Evolutionary conservation across 2,113 vertebrate genomes (phyloP), one percentile per base, ranked within the genome.

Genomic region (Daubentonia madagascariensis): DNA sequence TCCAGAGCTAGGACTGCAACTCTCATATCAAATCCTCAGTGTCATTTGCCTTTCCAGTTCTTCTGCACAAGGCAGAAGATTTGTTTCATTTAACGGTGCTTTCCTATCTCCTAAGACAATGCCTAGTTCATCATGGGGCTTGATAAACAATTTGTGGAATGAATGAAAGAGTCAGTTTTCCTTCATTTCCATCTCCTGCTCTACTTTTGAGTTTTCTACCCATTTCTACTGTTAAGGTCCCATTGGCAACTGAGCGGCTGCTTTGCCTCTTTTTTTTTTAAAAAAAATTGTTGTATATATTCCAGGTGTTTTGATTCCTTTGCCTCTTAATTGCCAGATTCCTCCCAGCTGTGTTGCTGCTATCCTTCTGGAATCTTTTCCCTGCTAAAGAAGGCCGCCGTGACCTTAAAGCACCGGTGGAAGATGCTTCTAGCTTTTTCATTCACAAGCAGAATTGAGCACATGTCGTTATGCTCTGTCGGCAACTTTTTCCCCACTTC

Each of bases 381-480:
- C 59, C 72, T 65, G 70, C 84, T 75, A 14, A 40, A 25, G 28
- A 45, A 85, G 40, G 37, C 32, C 0, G 0, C 45, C 0, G 9
- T 30, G 52, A 81, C 96, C 85, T 85, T 35, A 84, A 54, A 68
- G 23, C 57, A 45, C 5, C 0, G 0, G 48, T 54, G 73, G 63
- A 40, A 83, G 88, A 48, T 1, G 11, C 1, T 80, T 81, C 54
- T 45, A 81, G 95, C 28, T 12, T 94, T 83, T 81, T n/a, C 86
- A 78, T 59, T 91, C 48, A 63, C 54, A 73, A 70, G 97, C 93
- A 91, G 83, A 65, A n/a, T 2, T 6, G 45, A 75, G 54, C 57
- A 45, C 7, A 8, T 67, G 75, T 65, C 23, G 0, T 90, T 89
- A 8, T 63, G 83, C 68, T 52, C 91, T 30, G 83, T 81, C 4